Percentiles rank a stretch among this genome's conserved stretches.
Evolutionary conservation across 1,140 invertebrate species (phyloP).

Genomic region (Caenorhabditis tropicalis): DNA sequence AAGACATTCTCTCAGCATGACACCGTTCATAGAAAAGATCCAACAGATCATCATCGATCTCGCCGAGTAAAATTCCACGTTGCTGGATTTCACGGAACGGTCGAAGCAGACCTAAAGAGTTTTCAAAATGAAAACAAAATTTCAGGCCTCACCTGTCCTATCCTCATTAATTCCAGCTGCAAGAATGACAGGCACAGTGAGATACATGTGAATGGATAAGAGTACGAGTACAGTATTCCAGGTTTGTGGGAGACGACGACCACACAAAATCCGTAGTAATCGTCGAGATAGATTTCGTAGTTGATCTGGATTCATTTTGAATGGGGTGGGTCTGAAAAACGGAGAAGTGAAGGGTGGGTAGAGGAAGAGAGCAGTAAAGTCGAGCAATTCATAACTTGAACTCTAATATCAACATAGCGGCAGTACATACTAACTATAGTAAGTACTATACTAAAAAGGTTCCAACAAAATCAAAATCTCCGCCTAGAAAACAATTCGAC

Average conservation of each 20-base stretch:
- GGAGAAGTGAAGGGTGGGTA: not conserved
- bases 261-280: conserved; percentile 44
- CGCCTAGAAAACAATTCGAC: no score
- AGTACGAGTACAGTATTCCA: conserved; percentile 56
- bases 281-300: conserved; percentile 1
- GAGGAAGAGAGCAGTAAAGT: not conserved
- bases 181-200: conserved; percentile 53
- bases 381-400: no score
- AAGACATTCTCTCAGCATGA: conserved; percentile 18
- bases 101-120: conserved; percentile 47
- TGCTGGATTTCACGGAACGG: conserved; percentile 55
- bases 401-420: no score
- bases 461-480: no score
- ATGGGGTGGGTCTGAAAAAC: not conserved
- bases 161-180: conserved; percentile 43
- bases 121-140: not conserved
- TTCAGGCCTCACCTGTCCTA: not conserved
- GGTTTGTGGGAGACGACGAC: conserved; percentile 51
- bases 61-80: conserved; percentile 51
- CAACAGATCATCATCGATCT: conserved; percentile 55
- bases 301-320: not conserved
- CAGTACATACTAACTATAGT: no score
- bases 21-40: conserved; percentile 53
- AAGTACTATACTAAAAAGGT: no score
- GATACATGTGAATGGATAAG: conserved; percentile 55